phyloP scores from a whole-genome alignment of 2,113 vertebrate species.

The Cinclus cinclus region DNA sequence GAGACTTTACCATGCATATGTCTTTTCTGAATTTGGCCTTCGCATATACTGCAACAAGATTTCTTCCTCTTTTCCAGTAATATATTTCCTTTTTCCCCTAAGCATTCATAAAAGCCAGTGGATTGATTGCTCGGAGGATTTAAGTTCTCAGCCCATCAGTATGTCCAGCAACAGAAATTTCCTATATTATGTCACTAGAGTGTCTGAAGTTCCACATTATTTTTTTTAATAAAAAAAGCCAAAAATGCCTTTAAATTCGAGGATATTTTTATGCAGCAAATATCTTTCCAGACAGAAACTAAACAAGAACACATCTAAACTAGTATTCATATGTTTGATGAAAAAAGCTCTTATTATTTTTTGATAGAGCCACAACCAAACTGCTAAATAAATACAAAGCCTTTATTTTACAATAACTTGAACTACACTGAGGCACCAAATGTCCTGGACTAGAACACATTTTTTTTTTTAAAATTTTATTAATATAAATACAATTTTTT shows the following conservation, averaged over 20 bases:
- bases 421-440: background rate
- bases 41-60: background rate
- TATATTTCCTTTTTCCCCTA: background rate
- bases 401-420: background rate
- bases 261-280: background rate
- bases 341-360: background rate
- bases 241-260: background rate
- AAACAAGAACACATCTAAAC: background rate
- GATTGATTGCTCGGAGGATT: conserved; percentile 28
- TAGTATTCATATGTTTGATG: background rate
- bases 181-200: background rate
- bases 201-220: background rate
- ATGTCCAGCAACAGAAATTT: background rate
- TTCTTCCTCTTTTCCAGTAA: conserved; percentile 25
- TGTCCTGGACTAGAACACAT: background rate
- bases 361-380: background rate
- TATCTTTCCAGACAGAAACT: background rate
- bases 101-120: conserved; percentile 18
- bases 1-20: background rate
- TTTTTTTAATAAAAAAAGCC: background rate
- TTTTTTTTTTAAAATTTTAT: background rate
- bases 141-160: background rate
- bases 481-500: background rate
- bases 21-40: background rate
- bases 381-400: background rate